Evolutionary conservation across 2,113 vertebrate species (phyloP).

Genomic region (Syngnathus floridae): DNA sequence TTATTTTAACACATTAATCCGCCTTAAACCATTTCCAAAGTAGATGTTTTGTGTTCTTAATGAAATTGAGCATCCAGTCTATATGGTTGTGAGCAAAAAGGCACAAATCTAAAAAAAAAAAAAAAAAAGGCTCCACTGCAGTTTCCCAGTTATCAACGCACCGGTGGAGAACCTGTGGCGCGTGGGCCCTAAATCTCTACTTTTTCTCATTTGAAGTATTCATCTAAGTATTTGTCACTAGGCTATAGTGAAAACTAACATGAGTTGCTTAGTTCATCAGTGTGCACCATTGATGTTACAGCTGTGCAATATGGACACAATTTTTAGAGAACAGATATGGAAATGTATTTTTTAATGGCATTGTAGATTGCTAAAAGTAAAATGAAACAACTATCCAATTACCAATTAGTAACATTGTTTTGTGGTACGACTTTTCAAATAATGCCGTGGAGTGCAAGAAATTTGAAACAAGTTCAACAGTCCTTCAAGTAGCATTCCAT

Average conservation of each 20-base stretch:
- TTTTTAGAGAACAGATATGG: background rate
- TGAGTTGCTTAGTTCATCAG: slow-evolving; percentile 30
- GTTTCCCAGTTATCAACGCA: background rate
- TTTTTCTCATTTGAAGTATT: slow-evolving; percentile 32
- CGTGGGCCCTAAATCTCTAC: background rate
- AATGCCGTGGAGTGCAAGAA: background rate
- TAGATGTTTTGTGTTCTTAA: slow-evolving; percentile 13
- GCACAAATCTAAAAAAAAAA: slow-evolving; percentile 16
- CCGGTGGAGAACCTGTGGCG: background rate
- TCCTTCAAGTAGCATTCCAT: background rate
- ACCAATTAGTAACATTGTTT: background rate
- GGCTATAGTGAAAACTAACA: slow-evolving; percentile 36
- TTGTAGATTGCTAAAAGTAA: background rate
- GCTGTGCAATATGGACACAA: no score
- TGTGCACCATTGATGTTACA: slow-evolving; percentile 24
- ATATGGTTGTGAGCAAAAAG: slow-evolving; percentile 24
- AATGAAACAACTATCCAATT: background rate
- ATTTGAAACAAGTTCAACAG: background rate
- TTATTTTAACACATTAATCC: slow-evolving; percentile 41
- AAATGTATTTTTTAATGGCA: no score
- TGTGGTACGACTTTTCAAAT: background rate
- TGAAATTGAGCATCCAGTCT: slow-evolving; percentile 6
- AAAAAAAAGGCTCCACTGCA: slow-evolving; percentile 43
- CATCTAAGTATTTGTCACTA: slow-evolving; percentile 28
- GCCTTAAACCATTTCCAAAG: slow-evolving; percentile 27